Percentiles rank a stretch among this genome's conserved stretches.
Evolutionary conservation across 2,888 invertebrate genomes (phyloP).

Genomic region (Byasa hedistus): DNA sequence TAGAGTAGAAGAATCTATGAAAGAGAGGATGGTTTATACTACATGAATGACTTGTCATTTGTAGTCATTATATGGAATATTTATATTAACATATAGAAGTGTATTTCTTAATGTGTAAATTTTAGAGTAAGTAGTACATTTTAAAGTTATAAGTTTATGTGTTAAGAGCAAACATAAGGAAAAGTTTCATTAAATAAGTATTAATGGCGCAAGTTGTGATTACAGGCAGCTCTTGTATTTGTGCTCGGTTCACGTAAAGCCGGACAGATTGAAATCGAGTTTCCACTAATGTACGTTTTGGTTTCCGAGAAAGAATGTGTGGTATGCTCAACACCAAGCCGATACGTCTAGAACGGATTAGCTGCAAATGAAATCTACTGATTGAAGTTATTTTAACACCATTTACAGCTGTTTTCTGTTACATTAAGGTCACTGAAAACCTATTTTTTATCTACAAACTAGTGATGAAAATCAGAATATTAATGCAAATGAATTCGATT

Average conservation of each 20-base stretch:
- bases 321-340: constrained; percentile 4
- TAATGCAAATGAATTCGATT: constrained; percentile 11
- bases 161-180: neutral
- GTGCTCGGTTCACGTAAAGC: constrained; percentile 25
- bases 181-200: neutral
- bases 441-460: constrained; percentile 1
- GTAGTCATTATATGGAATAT: too few relatives aligned
- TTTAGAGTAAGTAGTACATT: too few relatives aligned
- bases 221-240: constrained; percentile 12
- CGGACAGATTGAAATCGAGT: constrained; percentile 25
- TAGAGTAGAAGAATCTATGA: neutral
- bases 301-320: constrained; percentile 22
- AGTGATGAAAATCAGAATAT: constrained; percentile 20
- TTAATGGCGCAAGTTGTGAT: constrained; percentile 7
- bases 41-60: too few relatives aligned
- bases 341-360: neutral
- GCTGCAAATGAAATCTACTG: constrained; percentile 2
- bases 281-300: constrained; percentile 20
- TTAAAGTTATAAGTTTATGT: too few relatives aligned
- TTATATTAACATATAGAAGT: too few relatives aligned
- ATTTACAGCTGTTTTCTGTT: constrained; percentile 2
- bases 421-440: constrained; percentile 9
- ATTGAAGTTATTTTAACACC: constrained; percentile 5
- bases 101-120: too few relatives aligned
- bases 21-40: neutral